Evolutionary conservation across 2,113 vertebrate species (phyloP).

Genomic region (Verasper variegatus): DNA sequence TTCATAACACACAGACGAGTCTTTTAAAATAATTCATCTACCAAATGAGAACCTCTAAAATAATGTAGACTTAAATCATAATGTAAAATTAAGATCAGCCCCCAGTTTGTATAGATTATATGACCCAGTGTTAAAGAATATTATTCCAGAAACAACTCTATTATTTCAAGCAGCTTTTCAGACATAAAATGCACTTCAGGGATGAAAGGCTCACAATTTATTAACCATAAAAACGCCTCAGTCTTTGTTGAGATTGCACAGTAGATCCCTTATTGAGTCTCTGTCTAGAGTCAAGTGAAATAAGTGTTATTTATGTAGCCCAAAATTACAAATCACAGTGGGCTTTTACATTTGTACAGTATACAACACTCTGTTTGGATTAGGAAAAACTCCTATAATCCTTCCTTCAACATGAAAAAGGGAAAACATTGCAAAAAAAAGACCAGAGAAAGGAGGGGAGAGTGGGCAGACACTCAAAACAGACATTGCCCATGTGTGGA

Average conservation of each 20-base stretch:
- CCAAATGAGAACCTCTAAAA: not conserved
- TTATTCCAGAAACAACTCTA: not conserved
- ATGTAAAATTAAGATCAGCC: not conserved
- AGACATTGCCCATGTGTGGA: conserved; percentile 13
- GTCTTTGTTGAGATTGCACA: not conserved
- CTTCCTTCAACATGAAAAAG: not conserved
- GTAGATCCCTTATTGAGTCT: not conserved
- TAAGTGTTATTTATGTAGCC: not conserved
- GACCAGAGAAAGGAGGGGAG: no score
- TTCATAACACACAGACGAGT: no score
- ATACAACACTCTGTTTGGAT: not conserved
- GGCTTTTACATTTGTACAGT: not conserved
- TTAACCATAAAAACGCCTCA: not conserved
- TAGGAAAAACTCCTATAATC: not conserved
- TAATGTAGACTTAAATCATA: not conserved
- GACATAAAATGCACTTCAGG: not conserved
- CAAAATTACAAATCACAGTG: not conserved
- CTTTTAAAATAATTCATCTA: not conserved
- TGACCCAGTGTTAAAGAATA: not conserved
- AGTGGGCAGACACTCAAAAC: not conserved
- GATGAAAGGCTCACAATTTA: not conserved
- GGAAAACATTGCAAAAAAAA: not conserved
- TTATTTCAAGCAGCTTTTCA: not conserved
- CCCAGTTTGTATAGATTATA: not conserved
- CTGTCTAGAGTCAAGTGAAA: not conserved